Conservation (phyloP, 2,113 vertebrate genomes). For the Anarhynchus alexandrinus region DNA sequence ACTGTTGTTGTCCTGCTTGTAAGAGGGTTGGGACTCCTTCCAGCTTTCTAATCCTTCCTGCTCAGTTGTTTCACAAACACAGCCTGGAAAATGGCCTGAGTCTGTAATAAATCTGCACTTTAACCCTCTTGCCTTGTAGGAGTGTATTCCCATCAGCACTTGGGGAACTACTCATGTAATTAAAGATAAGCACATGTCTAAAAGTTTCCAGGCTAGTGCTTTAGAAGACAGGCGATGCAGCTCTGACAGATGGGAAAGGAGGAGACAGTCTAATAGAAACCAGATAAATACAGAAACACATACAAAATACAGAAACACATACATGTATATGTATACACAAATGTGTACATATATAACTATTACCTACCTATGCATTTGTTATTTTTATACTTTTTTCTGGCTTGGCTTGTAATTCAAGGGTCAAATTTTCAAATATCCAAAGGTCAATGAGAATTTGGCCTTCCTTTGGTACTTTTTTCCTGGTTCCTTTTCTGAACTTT, state of each 20-base stretch:
- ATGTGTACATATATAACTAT: background rate
- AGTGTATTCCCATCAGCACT: background rate
- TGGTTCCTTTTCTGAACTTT: background rate
- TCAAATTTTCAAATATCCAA: background rate
- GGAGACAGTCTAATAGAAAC: background rate
- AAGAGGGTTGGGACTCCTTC: background rate
- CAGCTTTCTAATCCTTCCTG: slow-evolving; percentile 16
- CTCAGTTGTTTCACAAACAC: background rate
- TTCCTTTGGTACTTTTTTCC: background rate
- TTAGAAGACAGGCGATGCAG: background rate
- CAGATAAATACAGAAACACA: background rate
- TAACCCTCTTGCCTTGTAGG: background rate
- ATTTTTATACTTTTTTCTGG: background rate
- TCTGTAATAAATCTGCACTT: background rate
- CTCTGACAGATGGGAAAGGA: background rate
- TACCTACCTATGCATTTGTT: background rate
- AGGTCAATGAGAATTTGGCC: background rate
- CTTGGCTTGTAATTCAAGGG: background rate
- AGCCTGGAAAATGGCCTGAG: background rate
- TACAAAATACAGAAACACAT: background rate
- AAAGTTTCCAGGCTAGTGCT: background rate
- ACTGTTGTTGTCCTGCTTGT: background rate
- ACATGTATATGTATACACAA: no score
- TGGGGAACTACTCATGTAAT: background rate
- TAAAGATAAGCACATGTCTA: background rate